phyloP scores from a whole-genome alignment of 2,888 invertebrate genomes.

The Drymonia ruficornis region DNA sequence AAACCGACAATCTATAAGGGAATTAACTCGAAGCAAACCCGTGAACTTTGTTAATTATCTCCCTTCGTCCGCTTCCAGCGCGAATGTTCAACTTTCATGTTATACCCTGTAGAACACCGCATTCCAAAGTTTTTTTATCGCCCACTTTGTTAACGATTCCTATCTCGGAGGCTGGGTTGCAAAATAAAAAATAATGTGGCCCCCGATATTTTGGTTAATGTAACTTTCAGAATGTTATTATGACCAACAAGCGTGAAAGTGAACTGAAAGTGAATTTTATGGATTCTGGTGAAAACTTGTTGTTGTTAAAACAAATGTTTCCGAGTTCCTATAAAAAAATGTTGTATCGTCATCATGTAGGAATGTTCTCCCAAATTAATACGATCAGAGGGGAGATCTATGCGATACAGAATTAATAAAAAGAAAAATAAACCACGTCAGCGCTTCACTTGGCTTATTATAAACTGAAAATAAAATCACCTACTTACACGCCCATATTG shows the following conservation, averaged over 20 bases:
- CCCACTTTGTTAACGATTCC: neutral
- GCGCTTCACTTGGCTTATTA: too few relatives aligned
- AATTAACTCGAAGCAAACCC: slow-evolving; percentile 43
- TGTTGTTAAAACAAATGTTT: too few relatives aligned
- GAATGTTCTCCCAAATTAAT: too few relatives aligned
- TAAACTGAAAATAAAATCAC: too few relatives aligned
- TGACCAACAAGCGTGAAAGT: neutral
- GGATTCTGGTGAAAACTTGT: too few relatives aligned
- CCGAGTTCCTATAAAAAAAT: too few relatives aligned
- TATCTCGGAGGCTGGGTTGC: neutral
- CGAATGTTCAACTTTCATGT: slow-evolving; percentile 35
- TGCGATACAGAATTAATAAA: too few relatives aligned
- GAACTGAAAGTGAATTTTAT: neutral
- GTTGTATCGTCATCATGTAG: too few relatives aligned
- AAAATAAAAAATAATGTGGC: neutral
- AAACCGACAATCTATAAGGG: slow-evolving; percentile 48
- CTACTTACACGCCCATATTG: too few relatives aligned
- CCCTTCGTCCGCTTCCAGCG: slow-evolving; percentile 36
- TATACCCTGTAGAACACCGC: slow-evolving; percentile 24
- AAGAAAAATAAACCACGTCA: too few relatives aligned
- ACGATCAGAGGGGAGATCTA: too few relatives aligned
- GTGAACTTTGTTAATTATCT: slow-evolving; percentile 67
- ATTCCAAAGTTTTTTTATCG: slow-evolving; percentile 5
- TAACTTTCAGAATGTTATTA: slow-evolving; percentile 4
- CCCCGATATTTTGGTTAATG: neutral